phyloP scores from a whole-genome alignment of 1,140 invertebrate species.

The Drosophila quadrilineata region DNA sequence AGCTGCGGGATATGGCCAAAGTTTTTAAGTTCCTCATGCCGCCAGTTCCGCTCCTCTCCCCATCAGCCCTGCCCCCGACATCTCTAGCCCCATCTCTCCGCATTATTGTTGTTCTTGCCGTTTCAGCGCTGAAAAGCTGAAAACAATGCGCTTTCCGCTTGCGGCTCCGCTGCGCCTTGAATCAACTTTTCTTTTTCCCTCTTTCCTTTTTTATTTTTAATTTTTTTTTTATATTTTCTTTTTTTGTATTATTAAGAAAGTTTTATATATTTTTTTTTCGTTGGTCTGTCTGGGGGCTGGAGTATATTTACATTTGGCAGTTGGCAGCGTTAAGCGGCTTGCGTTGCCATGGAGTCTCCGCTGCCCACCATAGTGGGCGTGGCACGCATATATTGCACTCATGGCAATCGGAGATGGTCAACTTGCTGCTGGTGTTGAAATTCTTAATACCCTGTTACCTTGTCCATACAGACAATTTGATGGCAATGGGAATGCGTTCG shows the following conservation, averaged over 20 bases:
- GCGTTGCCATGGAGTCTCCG: constrained; percentile 54
- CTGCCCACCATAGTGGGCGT: constrained; percentile 2
- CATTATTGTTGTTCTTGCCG: constrained; percentile 39
- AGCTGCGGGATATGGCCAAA: constrained; percentile 77
- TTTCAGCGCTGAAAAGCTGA: constrained; percentile 73
- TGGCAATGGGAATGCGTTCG: constrained; percentile 62
- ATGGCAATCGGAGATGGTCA: constrained; percentile 41
- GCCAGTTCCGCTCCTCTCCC: constrained; percentile 27
- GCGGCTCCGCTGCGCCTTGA: constrained; percentile 72
- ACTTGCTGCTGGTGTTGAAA: constrained; percentile 62
- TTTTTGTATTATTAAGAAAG: constrained; percentile 76
- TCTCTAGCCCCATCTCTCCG: neutral
- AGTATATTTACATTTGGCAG: constrained; percentile 78
- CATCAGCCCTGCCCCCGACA: constrained; percentile 1
- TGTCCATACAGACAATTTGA: constrained; percentile 71
- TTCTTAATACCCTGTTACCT: constrained; percentile 76
- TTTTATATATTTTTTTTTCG: constrained; percentile 69
- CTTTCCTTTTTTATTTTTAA: constrained; percentile 6
- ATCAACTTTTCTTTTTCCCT: constrained; percentile 42
- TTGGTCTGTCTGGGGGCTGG: constrained; percentile 50
- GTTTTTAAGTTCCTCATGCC: constrained; percentile 69
- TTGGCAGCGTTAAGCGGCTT: constrained; percentile 75
- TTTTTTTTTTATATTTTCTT: constrained; percentile 30
- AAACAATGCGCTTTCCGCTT: constrained; percentile 74
- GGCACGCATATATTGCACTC: neutral